phyloP scores from a whole-genome alignment of 2,888 invertebrate species.

The Microctonus aethiopoides region DNA sequence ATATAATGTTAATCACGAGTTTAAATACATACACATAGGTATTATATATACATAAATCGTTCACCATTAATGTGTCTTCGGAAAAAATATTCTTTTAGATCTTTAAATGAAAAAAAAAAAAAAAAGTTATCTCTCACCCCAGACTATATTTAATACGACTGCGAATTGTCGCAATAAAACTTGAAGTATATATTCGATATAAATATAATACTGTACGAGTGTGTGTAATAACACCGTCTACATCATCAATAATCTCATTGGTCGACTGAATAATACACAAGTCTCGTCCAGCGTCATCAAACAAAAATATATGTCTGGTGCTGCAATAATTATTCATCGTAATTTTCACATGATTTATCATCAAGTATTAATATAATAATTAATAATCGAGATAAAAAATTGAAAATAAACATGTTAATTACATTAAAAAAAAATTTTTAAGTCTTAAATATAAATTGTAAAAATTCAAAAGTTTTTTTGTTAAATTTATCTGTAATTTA shows the following conservation, averaged over 20 bases:
- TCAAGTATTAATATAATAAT: background rate
- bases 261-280: background rate
- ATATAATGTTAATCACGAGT: background rate
- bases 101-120: background rate
- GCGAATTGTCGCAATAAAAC: slow-evolving; percentile 7
- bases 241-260: slow-evolving; percentile 7
- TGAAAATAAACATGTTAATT: too few species aligned
- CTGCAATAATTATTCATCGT: background rate
- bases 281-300: background rate
- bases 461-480: too few species aligned
- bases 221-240: background rate
- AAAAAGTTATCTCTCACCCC: background rate
- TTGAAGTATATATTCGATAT: background rate
- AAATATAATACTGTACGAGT: too few species aligned
- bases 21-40: background rate
- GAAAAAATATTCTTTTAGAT: background rate
- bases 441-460: too few species aligned
- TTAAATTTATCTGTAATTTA: too few species aligned
- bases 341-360: background rate
- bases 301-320: background rate
- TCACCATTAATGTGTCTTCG: background rate
- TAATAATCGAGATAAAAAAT: too few species aligned
- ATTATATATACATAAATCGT: too few species aligned
- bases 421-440: too few species aligned
- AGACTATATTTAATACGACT: background rate